A percentile compares a stretch with the other conserved stretches of the same genome.
phyloP scores from a whole-genome alignment of 2,888 invertebrate species.

The Chironomus tentans region DNA sequence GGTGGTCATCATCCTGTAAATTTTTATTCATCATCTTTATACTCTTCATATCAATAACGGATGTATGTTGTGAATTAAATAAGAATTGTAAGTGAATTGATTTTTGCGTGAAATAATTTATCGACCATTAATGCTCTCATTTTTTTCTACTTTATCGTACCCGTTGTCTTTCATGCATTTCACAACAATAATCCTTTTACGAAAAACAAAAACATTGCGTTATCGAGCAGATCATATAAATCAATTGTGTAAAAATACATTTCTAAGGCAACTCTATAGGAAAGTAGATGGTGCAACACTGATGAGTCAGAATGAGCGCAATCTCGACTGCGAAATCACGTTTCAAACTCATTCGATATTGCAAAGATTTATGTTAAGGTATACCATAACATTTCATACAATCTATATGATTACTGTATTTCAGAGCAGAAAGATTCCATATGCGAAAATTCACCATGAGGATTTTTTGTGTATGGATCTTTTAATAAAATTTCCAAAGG shows the following conservation, averaged over 20 bases:
- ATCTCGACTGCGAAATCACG: conserved; percentile 84
- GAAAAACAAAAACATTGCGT: neutral
- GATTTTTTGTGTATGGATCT: neutral
- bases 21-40: conserved; percentile 12
- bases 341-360: conserved; percentile 91
- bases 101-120: neutral
- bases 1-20: conserved; percentile 6
- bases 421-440: too few relatives aligned
- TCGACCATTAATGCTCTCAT: neutral
- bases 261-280: conserved; percentile 73
- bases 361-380: conserved; percentile 82
- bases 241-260: conserved; percentile 71
- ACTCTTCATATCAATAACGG: conserved; percentile 10
- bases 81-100: conserved; percentile 19
- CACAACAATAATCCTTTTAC: neutral
- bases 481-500: too few relatives aligned
- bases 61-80: conserved; percentile 21
- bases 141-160: neutral
- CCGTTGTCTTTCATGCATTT: neutral
- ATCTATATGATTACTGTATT: neutral
- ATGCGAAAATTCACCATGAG: neutral
- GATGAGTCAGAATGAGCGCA: conserved; percentile 81
- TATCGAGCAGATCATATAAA: conserved; percentile 63
- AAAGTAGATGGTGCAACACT: conserved; percentile 87
- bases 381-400: conserved; percentile 19